Evolutionary conservation across 2,888 invertebrate species (phyloP).

Genomic region (Nipponacmea schrenckii): DNA sequence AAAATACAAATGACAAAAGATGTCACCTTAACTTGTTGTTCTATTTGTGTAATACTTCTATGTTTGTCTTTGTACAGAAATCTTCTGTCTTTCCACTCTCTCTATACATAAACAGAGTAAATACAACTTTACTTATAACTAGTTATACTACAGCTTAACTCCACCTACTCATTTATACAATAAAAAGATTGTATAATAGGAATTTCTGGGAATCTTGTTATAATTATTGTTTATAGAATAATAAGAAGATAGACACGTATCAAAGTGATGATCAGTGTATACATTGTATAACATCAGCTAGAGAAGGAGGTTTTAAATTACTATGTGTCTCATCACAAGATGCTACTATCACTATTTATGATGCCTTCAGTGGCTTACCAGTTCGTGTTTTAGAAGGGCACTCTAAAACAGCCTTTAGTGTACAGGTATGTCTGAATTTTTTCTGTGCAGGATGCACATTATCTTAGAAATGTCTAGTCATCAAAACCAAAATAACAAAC

Average conservation of each 20-base stretch:
- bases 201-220: too few relatives aligned
- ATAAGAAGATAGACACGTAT: constrained; percentile 44
- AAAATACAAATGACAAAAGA: too few relatives aligned
- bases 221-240: constrained; percentile 30
- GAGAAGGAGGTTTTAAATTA: constrained; percentile 49
- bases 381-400: constrained; percentile 52
- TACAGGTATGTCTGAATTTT: constrained; percentile 32
- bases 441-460: not conserved
- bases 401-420: constrained; percentile 45
- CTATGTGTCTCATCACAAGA: constrained; percentile 48
- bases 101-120: too few relatives aligned
- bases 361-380: constrained; percentile 47
- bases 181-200: too few relatives aligned
- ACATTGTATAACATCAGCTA: constrained; percentile 43
- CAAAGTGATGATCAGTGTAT: constrained; percentile 47
- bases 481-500: not conserved
- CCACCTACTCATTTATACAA: too few relatives aligned
- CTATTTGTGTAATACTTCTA: too few relatives aligned
- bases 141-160: too few relatives aligned
- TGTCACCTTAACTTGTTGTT: too few relatives aligned
- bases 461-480: not conserved
- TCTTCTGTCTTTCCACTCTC: too few relatives aligned
- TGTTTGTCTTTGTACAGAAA: too few relatives aligned
- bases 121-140: too few relatives aligned
- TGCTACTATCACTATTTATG: constrained; percentile 46